A percentile compares a stretch with the other conserved stretches of the same genome.
Evolutionary conservation across 2,113 vertebrate species (phyloP).

Genomic region (Microcebus tavaratra): DNA sequence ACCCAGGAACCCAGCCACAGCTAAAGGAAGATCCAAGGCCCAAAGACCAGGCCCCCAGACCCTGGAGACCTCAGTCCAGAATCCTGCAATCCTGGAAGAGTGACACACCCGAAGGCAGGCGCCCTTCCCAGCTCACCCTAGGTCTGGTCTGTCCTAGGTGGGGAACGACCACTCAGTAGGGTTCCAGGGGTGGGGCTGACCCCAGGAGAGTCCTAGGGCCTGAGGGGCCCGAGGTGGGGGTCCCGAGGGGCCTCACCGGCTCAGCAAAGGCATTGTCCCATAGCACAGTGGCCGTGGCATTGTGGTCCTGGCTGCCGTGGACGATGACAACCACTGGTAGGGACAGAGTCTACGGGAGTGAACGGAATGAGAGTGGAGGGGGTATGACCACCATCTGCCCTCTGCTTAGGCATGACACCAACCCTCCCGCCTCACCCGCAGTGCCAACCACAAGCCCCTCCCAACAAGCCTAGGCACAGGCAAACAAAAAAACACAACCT

Average conservation of each 20-base stretch:
- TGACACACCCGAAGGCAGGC: not conserved
- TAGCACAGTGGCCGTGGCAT: constrained; percentile 96
- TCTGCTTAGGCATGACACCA: not conserved
- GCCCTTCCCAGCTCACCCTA: not conserved
- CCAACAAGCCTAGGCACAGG: not conserved
- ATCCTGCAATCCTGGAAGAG: not conserved
- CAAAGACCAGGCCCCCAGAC: not conserved
- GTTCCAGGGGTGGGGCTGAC: not conserved
- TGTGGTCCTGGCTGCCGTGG: constrained; percentile 98
- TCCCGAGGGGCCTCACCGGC: constrained; percentile 85
- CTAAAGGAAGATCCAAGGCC: not conserved
- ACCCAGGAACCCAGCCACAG: not conserved
- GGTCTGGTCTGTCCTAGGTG: not conserved
- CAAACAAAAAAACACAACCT: not conserved
- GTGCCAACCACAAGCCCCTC: not conserved
- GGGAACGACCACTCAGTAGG: not conserved
- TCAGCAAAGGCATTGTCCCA: constrained; percentile 99
- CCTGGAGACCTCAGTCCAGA: not conserved
- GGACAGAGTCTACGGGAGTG: constrained; percentile 90
- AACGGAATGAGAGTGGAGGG: not conserved
- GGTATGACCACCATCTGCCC: not conserved
- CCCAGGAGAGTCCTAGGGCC: not conserved
- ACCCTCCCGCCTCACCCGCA: not conserved
- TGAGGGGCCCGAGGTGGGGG: rapidly evolving
- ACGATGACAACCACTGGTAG: constrained; percentile 98